Percentiles rank a stretch among this genome's conserved stretches.
Evolutionary conservation across 1,140 invertebrate species (phyloP).

Genomic region (Anastrepha obliqua): DNA sequence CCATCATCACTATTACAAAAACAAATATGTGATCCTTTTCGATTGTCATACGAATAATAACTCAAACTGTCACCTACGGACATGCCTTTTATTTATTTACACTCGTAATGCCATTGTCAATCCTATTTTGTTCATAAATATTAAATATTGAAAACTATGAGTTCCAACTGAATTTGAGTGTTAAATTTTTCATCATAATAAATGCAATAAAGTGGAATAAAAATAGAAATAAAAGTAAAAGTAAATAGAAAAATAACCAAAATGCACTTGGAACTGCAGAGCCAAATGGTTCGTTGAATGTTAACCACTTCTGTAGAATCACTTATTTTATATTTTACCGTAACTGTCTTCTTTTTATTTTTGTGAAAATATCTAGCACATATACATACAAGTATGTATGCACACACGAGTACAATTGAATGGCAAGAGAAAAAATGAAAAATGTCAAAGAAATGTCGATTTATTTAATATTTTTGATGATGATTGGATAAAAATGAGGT

Average conservation of each 20-base stretch:
- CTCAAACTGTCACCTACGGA: neutral
- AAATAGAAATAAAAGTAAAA: neutral
- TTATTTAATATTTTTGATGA: neutral
- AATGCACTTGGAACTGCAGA: neutral
- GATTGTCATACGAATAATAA: neutral
- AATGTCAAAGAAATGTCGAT: neutral
- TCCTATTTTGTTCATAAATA: neutral
- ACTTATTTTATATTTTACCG: too few relatives aligned
- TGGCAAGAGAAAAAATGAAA: neutral
- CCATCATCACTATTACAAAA: too few relatives aligned
- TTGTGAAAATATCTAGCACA: neutral
- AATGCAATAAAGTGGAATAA: neutral
- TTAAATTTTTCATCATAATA: too few relatives aligned
- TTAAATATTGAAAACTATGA: neutral
- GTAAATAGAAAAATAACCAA: neutral
- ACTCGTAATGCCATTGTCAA: neutral
- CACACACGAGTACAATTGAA: neutral
- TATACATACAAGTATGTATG: neutral
- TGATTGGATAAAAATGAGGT: neutral
- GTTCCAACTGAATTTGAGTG: neutral
- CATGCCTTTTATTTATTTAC: slow-evolving; percentile 1
- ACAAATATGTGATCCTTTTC: too few relatives aligned
- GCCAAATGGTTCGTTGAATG: neutral
- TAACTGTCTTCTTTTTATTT: too few relatives aligned
- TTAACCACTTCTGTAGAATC: neutral